Evolutionary conservation across 2,888 invertebrate species (phyloP).

Genomic region (Platycheirus albimanus): DNA sequence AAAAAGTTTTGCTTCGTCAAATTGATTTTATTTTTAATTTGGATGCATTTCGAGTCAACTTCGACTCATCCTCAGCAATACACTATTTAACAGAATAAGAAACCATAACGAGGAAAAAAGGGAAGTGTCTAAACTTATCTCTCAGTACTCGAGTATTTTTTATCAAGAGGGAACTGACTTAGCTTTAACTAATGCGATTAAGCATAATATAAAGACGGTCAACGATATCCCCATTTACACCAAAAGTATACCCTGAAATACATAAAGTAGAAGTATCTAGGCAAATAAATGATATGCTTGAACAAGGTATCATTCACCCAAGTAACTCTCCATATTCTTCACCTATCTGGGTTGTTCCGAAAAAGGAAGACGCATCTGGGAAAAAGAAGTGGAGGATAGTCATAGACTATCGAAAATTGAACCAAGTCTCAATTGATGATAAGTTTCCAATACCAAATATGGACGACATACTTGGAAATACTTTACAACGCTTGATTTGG

Average conservation of each 20-base stretch:
- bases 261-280: neutral
- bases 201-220: neutral
- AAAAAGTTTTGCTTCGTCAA: no score
- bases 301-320: slow-evolving; percentile 4
- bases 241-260: slow-evolving; percentile 1
- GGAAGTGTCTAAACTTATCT: neutral
- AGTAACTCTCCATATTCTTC: slow-evolving; percentile 4
- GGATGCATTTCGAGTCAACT: no score
- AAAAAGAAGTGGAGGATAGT: slow-evolving; percentile 39
- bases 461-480: slow-evolving; percentile 75
- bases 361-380: neutral
- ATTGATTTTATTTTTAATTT: no score
- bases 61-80: no score
- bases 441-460: neutral
- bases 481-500: slow-evolving; percentile 75
- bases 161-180: slow-evolving; percentile 6
- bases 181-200: neutral
- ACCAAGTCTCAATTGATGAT: neutral
- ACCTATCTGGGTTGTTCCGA: neutral
- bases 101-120: neutral
- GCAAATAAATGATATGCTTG: neutral
- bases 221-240: neutral
- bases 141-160: neutral
- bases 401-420: neutral
- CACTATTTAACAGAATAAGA: no score